Conservation (phyloP, 2,888 invertebrate genomes). For the Eupithecia tripunctaria region DNA sequence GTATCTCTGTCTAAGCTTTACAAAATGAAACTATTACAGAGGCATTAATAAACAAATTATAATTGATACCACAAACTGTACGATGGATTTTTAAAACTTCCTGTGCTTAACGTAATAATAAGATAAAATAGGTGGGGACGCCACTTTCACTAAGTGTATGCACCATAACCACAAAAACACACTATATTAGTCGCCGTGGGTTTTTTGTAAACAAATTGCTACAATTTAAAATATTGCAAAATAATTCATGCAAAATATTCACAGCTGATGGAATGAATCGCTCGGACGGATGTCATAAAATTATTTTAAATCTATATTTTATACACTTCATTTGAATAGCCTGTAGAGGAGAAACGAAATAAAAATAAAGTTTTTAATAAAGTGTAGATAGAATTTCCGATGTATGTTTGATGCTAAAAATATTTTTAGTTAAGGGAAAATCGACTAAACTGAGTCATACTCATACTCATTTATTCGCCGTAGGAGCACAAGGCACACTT, state of each 20-base stretch:
- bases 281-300: constrained; percentile 5
- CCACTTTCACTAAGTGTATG: no score
- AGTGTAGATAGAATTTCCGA: not conserved
- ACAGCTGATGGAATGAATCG: not conserved
- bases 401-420: not conserved
- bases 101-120: no score
- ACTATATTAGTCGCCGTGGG: not conserved
- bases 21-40: no score
- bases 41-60: no score
- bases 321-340: constrained; percentile 13
- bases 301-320: constrained; percentile 15
- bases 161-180: not conserved
- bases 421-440: no score
- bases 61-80: no score
- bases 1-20: no score
- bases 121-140: no score
- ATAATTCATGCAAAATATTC: not conserved
- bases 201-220: not conserved
- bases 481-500: no score
- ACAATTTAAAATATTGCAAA: not conserved
- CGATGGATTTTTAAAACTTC: no score
- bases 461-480: no score
- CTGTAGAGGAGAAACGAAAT: constrained; percentile 13
- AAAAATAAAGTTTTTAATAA: not conserved
- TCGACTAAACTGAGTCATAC: no score